Base-by-base conservation (phyloP, 1,140 invertebrate species). In the roundworm (Caenorhabditis elegans) region DNA sequence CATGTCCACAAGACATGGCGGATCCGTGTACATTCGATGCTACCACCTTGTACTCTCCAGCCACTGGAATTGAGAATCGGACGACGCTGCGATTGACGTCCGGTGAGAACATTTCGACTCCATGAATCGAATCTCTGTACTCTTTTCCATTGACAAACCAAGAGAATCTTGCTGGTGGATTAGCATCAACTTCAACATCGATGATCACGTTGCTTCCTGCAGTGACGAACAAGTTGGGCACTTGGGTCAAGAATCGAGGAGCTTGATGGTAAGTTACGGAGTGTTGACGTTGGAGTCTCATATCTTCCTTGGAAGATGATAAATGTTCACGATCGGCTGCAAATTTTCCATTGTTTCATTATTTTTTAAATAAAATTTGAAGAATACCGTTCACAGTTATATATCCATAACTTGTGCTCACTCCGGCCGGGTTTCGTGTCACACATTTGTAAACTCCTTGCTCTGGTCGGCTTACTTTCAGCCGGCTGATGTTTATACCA, bases 341-440 rank as follows among this genome's bases (percentile, higher is more conserved):
- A 82, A 80, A 26, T 60, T 22, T 3, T 3, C n/a, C n/a, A n/a
- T n/a, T n/a, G n/a, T n/a, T n/a, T n/a, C n/a, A n/a, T n/a, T n/a
- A n/a, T n/a, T n/a, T n/a, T n/a, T n/a, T n/a, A n/a, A n/a, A n/a
- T n/a, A 2, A 19, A 17, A 24, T 47, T 2, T 11, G 1, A n/a
- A 15, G 13, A 47, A 48, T 39, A 22, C 87, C 86, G 51, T 85
- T 84, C 4, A 88, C 79, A 36, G 84, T 86, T 49, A 88, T 83
- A 47, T 89, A 88, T 13, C 88, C 88, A 82, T 88, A 88, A 49
- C 84, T 87, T 22, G 87, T 89, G 60, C 86, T 87, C 31, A 85
- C 82, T 19, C 88, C 88, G 15, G 88, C 88, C 1, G 86, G 86
- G 53, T 87, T 88, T 22, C 86, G 46, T 24, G 86, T 86, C n/a